Conservation (phyloP, 2,797 vertebrate genomes). For the Poecilia picta region DNA sequence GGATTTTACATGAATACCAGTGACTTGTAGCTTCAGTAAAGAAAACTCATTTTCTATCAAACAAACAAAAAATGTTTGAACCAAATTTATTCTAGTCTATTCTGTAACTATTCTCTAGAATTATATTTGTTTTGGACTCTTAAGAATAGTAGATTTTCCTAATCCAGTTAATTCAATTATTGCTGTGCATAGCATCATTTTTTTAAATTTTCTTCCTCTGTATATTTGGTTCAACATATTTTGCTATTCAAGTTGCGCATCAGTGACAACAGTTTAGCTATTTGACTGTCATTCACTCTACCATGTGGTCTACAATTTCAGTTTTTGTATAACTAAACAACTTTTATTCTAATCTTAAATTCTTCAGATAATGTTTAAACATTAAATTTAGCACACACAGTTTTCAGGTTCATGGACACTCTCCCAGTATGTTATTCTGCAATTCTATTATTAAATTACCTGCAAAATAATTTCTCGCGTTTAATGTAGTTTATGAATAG, state of each 20-base stretch:
- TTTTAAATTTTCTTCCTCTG: background rate
- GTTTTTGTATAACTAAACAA: background rate
- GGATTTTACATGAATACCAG: constrained; percentile 29
- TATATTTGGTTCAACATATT: background rate
- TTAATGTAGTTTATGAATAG: background rate
- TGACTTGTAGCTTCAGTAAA: background rate
- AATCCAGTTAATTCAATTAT: background rate
- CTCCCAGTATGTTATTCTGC: background rate
- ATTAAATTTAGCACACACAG: background rate
- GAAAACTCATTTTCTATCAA: background rate
- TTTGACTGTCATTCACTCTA: background rate
- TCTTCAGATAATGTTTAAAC: background rate
- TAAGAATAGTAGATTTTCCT: background rate
- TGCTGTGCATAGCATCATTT: background rate
- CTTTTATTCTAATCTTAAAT: background rate
- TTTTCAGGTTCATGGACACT: background rate
- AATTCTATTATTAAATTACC: background rate
- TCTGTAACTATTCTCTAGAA: background rate
- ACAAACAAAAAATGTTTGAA: background rate
- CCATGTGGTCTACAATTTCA: background rate
- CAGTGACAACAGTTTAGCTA: background rate
- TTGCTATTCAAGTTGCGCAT: background rate
- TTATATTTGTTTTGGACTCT: background rate
- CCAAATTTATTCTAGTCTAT: background rate
- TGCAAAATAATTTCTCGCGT: background rate